These are phyloP conservation scores for Chelonus formosanus DNA, from an alignment of 2,888 invertebrate genomes.

Conservation along the genomic window DNA sequence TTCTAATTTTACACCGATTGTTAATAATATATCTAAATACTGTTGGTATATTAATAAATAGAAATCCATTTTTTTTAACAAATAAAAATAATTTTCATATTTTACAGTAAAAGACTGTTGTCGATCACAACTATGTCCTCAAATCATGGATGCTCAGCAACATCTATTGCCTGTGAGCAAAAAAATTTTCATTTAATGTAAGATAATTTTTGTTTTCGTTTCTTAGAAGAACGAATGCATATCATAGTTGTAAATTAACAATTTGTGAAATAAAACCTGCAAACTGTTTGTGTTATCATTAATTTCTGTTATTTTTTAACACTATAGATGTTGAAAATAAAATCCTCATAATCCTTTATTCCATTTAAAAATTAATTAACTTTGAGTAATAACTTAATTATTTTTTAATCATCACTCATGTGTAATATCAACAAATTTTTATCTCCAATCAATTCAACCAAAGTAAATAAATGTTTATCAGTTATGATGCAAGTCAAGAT, in stretches of 20 bases:
- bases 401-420: too few relatives aligned
- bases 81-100: not conserved
- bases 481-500: too few relatives aligned
- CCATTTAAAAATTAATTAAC: too few relatives aligned
- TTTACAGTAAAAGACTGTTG: not conserved
- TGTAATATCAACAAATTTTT: too few relatives aligned
- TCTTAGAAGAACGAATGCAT: constrained; percentile 85
- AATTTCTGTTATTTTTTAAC: constrained; percentile 16
- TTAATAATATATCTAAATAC: not conserved
- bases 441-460: too few relatives aligned
- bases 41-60: not conserved
- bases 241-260: constrained; percentile 91
- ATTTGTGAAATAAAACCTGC: constrained; percentile 84
- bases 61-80: not conserved
- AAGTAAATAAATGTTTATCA: too few relatives aligned
- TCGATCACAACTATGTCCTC: constrained; percentile 18
- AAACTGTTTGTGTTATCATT: constrained; percentile 66
- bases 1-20: not conserved
- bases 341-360: too few relatives aligned
- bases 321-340: too few relatives aligned
- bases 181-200: constrained; percentile 41
- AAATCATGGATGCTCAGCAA: constrained; percentile 12
- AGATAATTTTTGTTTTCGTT: constrained; percentile 56
- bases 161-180: constrained; percentile 23
- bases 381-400: too few relatives aligned